A percentile compares a stretch with the other conserved stretches of the same genome.
Conservation (phyloP, 2,797 vertebrate species). For the Bucorvus abyssinicus region DNA sequence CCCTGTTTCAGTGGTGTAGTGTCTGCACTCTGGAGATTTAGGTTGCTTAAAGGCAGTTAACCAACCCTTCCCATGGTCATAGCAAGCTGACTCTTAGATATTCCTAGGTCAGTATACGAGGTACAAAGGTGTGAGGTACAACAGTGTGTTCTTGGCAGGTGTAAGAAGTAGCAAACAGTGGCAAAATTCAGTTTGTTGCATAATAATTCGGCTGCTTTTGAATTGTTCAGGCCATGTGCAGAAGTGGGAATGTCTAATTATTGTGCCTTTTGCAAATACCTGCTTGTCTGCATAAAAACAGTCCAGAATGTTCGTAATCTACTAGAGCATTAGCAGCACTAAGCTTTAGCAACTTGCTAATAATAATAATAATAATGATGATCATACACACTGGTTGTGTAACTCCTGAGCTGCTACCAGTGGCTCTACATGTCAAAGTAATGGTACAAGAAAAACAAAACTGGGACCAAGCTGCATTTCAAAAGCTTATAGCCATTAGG, state of each 20-base stretch:
- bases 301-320: constrained; percentile 77
- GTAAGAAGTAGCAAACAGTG: constrained; percentile 18
- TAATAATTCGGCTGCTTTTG: constrained; percentile 72
- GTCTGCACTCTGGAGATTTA: constrained; percentile 4
- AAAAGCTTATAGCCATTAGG: constrained; percentile 81
- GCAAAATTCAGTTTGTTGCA: constrained; percentile 49
- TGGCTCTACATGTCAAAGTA: constrained; percentile 60
- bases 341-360: constrained; percentile 82
- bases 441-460: constrained; percentile 70
- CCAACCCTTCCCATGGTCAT: constrained; percentile 55
- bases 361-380: constrained; percentile 75
- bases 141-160: constrained; percentile 3
- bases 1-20: neutral
- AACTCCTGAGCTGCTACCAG: constrained; percentile 70
- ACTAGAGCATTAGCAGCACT: constrained; percentile 77
- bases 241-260: constrained; percentile 75
- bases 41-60: constrained; percentile 53
- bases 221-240: constrained; percentile 70
- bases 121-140: neutral
- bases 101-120: neutral
- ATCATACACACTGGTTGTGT: constrained; percentile 70
- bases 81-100: constrained; percentile 9
- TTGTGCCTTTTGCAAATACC: constrained; percentile 67
- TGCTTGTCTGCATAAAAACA: constrained; percentile 74
- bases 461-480: constrained; percentile 76